A percentile compares a stretch with the other conserved stretches of the same genome.
Evolutionary conservation across 1,140 invertebrate genomes (phyloP).

Genomic region (Galleria mellonella): DNA sequence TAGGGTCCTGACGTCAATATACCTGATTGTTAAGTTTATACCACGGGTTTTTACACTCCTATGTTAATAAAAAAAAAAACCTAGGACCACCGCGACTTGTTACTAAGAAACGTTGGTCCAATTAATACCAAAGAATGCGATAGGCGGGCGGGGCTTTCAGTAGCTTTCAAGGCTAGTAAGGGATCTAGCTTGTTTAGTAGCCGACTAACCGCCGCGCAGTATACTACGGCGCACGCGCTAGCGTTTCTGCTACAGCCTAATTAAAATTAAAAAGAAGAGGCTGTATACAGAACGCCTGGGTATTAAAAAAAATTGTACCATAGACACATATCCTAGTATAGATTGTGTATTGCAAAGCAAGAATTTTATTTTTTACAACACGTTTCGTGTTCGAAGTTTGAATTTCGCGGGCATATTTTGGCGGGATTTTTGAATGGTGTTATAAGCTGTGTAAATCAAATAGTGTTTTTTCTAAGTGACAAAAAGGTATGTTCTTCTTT

Average conservation of each 20-base stretch:
- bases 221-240: constrained; percentile 41
- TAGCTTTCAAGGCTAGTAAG: constrained; percentile 54
- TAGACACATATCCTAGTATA: constrained; percentile 13
- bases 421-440: constrained; percentile 41
- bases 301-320: background rate
- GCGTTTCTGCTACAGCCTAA: constrained; percentile 37
- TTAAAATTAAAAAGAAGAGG: constrained; percentile 33
- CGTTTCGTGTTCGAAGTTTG: constrained; percentile 32
- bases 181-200: constrained; percentile 31
- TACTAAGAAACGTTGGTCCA: constrained; percentile 20
- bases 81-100: constrained; percentile 1
- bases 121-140: constrained; percentile 34
- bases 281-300: constrained; percentile 19
- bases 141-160: constrained; percentile 41
- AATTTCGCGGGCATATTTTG: constrained; percentile 47
- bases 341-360: constrained; percentile 15
- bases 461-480: constrained; percentile 26
- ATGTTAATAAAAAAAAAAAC: background rate
- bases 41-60: too few relatives aligned
- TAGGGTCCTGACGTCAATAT: too few relatives aligned
- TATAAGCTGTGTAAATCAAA: constrained; percentile 14
- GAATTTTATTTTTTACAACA: background rate
- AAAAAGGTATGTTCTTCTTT: too few relatives aligned
- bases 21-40: too few relatives aligned
- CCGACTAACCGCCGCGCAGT: constrained; percentile 23